Evolutionary conservation across 2,797 vertebrate species (phyloP), one percentile per base, ranked within the genome.

Genomic region (Zonotrichia albicollis): DNA sequence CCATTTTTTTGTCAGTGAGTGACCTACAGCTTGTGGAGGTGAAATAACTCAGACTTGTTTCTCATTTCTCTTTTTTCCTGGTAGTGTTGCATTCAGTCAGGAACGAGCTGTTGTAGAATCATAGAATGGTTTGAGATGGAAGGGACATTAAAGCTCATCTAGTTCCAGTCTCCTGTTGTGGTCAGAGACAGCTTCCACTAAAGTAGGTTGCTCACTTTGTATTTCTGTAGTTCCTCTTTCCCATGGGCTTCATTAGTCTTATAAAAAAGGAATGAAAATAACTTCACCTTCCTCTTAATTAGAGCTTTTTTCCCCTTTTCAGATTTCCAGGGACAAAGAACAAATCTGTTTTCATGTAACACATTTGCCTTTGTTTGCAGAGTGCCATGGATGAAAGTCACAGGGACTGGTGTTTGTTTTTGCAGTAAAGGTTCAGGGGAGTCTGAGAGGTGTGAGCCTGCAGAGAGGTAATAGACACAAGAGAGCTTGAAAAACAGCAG

Each of bases 221-320:
- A 43, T 71, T 84, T 91, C 40, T 76, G 36, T 27, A 34, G 5
- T 48, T 80, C 5, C 11, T 48, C 18, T 67, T 78, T 54, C 14
- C 27, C 22, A 6, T 13, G 15, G 38, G 40, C 54, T 50, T 83
- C 16, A 72, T 50, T 50, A 78, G 77, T 2, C 19, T 77, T 19
- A 77, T 60, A 71, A 43, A 14, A 21, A 14, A 11, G 6, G 4
- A 82, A 62, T 27, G 26, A 67, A 65, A 1, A 2, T 79, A 67
- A 11, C n/a, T 90, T 74, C 4, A 45, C 32, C 29, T 66, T 29
- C 54, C 22, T 82, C 11, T 79, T 84, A 71, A 53, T 58, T 70
- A 77, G 45, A 55, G 29, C 0, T 0, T 4, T 73, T 54, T 17
- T 2, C 0, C 5, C 19, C 6, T 74, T 88, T 93, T 74, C 45